phyloP scores from a whole-genome alignment of 2,888 invertebrate genomes.

The Perizoma affinitatum region DNA sequence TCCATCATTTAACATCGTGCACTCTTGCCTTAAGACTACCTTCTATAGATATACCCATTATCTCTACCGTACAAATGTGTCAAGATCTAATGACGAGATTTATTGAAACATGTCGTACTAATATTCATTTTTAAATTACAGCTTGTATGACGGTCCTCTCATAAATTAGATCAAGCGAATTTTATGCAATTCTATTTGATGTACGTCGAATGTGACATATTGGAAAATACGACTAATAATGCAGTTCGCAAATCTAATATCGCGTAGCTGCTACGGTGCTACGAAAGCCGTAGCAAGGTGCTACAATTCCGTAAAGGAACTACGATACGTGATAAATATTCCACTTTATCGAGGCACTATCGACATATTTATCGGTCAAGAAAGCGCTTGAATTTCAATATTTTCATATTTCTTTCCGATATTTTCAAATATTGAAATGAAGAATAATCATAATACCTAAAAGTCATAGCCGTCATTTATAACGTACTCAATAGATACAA shows the following conservation, averaged over 20 bases:
- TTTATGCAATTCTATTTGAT: neutral
- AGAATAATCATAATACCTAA: constrained; percentile 9
- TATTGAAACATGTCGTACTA: too few species aligned
- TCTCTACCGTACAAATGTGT: too few species aligned
- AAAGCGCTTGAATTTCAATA: constrained; percentile 27
- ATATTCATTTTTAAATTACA: too few species aligned
- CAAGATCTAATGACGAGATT: too few species aligned
- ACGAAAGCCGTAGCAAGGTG: constrained; percentile 20
- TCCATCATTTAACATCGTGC: too few species aligned
- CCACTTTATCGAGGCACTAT: constrained; percentile 25
- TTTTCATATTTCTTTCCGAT: constrained; percentile 20
- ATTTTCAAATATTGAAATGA: constrained; percentile 15
- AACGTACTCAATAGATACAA: too few species aligned
- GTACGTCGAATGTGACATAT: neutral
- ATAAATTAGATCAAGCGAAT: neutral
- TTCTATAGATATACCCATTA: too few species aligned
- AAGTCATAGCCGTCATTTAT: neutral
- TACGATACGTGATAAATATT: constrained; percentile 30
- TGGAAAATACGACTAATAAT: constrained; percentile 7
- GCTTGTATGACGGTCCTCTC: too few species aligned
- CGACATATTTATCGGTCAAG: constrained; percentile 27
- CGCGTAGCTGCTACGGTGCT: constrained; percentile 18
- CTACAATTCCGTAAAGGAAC: constrained; percentile 23
- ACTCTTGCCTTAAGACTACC: too few species aligned
- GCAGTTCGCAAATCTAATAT: constrained; percentile 24